Evolutionary conservation across 2,888 invertebrate genomes (phyloP).

Genomic region (Plebejus argus): DNA sequence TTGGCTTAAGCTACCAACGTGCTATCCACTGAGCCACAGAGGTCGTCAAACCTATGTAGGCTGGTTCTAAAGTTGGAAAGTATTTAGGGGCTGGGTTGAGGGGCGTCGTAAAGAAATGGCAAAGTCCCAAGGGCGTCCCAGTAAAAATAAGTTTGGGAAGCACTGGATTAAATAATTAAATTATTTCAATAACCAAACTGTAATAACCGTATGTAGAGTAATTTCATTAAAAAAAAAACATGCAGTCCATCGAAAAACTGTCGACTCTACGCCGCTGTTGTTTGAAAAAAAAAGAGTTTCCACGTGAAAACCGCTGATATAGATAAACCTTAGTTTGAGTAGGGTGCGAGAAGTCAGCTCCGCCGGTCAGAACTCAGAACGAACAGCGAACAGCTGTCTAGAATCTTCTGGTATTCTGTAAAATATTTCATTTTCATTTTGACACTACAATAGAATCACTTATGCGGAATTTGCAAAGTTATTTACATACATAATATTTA

Average conservation of each 20-base stretch:
- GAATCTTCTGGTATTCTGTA: not conserved
- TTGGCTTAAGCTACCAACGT: too few species aligned
- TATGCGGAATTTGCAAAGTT: not conserved
- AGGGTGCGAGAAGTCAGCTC: slow-evolving; percentile 41
- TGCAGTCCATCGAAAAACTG: not conserved
- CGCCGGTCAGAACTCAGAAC: not conserved
- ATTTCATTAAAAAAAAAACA: not conserved
- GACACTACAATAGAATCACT: not conserved
- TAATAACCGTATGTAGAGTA: too few species aligned
- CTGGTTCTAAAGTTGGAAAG: too few species aligned
- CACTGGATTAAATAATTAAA: too few species aligned
- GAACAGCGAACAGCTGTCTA: not conserved
- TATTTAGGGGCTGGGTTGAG: too few species aligned
- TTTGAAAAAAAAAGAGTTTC: slow-evolving; percentile 48
- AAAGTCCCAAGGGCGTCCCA: too few species aligned
- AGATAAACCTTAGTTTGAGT: slow-evolving; percentile 49
- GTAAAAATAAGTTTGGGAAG: too few species aligned
- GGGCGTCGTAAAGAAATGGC: too few species aligned
- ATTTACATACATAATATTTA: not conserved
- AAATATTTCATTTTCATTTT: not conserved
- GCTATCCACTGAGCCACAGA: too few species aligned
- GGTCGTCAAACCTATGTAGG: too few species aligned
- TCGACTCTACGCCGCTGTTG: slow-evolving; percentile 38
- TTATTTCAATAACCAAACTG: too few species aligned
- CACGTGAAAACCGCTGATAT: slow-evolving; percentile 48